Evolutionary conservation across 2,888 invertebrate species (phyloP), one percentile per base, ranked within the genome.

Genomic region (Spodoptera littoralis): DNA sequence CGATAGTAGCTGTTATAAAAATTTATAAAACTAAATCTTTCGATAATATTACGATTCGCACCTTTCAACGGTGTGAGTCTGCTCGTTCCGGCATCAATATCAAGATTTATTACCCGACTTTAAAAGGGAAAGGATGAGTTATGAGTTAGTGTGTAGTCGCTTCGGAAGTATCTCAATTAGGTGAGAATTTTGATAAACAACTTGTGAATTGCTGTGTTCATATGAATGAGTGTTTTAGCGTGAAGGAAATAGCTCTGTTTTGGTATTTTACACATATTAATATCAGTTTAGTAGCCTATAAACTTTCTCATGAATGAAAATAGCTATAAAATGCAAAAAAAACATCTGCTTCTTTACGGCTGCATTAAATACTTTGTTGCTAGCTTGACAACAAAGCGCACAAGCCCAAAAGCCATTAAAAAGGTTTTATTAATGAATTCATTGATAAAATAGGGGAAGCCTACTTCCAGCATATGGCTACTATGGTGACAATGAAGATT

Each of bases 111-210:
- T 55, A 57, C 44, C 49, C 53, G 53, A 70, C 59, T 59, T 36
- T 50, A 55, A 72, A 72, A 70, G 70, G 67, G 70, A 70, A 70
- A 70, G 72, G 70, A 66, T 57, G 48, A 66, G 49, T 56, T 72
- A 72, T 72, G 56, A 50, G 45, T 55, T 55, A 41, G 52, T 50
- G 52, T 47, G 30, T 43, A 44, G 13, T 61, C 49, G 18, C 6
- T 54, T 53, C 13, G 61, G 43, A 41, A 47, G 24, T 48, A 36
- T 36, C 44, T 42, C 27, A 56, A 47, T 57, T 61, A 3, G 11
- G 64, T 45, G 57, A 45, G 44, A 51, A 36, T 47, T 69, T 45
- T 68, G 61, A 61, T 13, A 30, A 22, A 61, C 53, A 44, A 24
- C 36, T 51, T 53, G 65, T 67, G 60, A 65, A 11, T 44, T 36